Evolutionary conservation across 2,797 vertebrate species (phyloP), one percentile per base, ranked within the genome.

Genomic region (Alexandromys oeconomus): DNA sequence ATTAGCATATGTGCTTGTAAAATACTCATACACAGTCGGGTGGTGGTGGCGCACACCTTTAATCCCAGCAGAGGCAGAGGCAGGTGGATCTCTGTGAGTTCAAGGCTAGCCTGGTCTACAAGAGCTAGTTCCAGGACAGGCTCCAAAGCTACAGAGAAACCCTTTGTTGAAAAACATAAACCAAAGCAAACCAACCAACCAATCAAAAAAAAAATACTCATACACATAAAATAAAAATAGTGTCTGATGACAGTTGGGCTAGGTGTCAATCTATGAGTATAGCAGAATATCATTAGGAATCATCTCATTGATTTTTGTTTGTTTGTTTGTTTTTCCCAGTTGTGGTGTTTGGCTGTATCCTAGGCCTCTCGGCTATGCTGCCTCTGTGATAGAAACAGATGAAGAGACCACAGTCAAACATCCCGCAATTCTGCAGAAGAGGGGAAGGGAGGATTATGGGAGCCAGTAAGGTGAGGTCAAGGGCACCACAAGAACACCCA

Each of bases 371-470:
- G 37, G 37, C 71, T 40, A 73, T 40, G 9, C n/a, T 11, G 4
- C 10, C 37, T 25, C 71, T 40, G 4, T 10, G 71, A 40, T 73
- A 37, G 21, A 74, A 74, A 43, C 37, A 74, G 71, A 25, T 43
- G 11, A 23, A 74, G 71, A 74, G 71, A 43, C 37, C 37, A 74
- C 23, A 74, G 37, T 5, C 4, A 43, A 74, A 40, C 37, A 5
- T 37, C 10, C 5, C 1, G 37, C 21, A 0, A 6, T 43, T 19
- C 10, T 74, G 9, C 1, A 1, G 21, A 43, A 74, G 37, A 6
- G 19, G 19, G 19, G 71, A 23, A 71, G 17, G 67, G 37, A 69
- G 71, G 21, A 43, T 40, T 43, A 40, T 43, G 2, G 71, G 37
- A 74, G 10, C 37, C 37, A 74, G 71, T 40, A 21, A 40, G 37